phyloP scores from a whole-genome alignment of 2,888 invertebrate species.

The Dryobota labecula region DNA sequence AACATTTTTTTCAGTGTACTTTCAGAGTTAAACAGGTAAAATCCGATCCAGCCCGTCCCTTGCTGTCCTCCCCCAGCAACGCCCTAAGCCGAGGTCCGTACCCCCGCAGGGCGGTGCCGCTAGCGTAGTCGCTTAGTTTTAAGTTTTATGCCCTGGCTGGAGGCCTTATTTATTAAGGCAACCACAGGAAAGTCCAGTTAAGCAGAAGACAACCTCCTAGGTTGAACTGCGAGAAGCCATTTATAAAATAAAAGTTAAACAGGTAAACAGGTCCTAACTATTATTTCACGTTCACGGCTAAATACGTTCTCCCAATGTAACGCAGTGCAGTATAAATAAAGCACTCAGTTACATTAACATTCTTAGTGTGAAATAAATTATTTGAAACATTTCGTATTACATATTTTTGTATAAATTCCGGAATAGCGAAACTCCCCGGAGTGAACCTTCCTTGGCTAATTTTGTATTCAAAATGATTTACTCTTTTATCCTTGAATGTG shows the following conservation, averaged over 20 bases:
- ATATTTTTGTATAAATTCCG: slow-evolving; percentile 61
- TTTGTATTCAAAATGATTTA: slow-evolving; percentile 65
- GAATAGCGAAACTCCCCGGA: slow-evolving; percentile 51
- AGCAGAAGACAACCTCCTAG: too few relatives aligned
- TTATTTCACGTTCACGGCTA: not conserved
- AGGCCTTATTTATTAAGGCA: too few relatives aligned
- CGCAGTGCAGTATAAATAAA: slow-evolving; percentile 38
- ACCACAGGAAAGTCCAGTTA: too few relatives aligned
- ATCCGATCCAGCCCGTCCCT: too few relatives aligned
- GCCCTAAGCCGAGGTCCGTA: too few relatives aligned
- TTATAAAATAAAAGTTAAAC: not conserved
- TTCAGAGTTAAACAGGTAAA: too few relatives aligned
- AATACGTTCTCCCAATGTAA: slow-evolving; percentile 1
- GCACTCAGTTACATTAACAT: slow-evolving; percentile 43
- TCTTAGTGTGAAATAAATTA: slow-evolving; percentile 55
- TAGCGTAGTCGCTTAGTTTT: too few relatives aligned
- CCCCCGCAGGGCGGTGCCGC: too few relatives aligned
- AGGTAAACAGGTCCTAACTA: not conserved
- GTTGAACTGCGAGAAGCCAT: too few relatives aligned
- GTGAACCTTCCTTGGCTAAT: slow-evolving; percentile 61
- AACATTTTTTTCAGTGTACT: too few relatives aligned
- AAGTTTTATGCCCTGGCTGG: too few relatives aligned
- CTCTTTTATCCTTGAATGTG: slow-evolving; percentile 56
- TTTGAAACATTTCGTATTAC: slow-evolving; percentile 54
- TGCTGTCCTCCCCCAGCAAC: too few relatives aligned